Evolutionary conservation across 1,140 invertebrate genomes (phyloP).

Genomic region (Melipona quadrifasciata): DNA sequence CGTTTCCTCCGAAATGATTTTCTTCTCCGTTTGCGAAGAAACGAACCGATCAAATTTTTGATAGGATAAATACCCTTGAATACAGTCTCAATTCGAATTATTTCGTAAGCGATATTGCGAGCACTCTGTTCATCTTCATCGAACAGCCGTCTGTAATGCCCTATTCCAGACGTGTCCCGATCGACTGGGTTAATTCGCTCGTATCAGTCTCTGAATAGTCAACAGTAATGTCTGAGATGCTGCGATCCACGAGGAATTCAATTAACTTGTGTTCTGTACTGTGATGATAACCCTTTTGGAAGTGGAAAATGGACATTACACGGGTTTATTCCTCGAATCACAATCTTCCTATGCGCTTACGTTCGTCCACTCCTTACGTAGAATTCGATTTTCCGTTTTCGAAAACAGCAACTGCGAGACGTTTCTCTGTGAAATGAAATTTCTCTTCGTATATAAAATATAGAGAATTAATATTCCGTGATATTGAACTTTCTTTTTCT

Average conservation of each 20-base stretch:
- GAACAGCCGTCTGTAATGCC: constrained; percentile 21
- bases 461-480: too few relatives aligned
- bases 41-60: background rate
- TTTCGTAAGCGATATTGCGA: background rate
- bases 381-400: too few relatives aligned
- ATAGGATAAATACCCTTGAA: background rate
- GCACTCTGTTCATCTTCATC: background rate
- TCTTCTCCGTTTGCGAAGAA: too few relatives aligned
- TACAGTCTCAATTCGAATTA: background rate
- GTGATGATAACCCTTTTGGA: background rate
- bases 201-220: constrained; percentile 48
- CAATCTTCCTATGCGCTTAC: background rate
- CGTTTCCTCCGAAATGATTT: too few relatives aligned
- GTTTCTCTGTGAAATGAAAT: too few relatives aligned
- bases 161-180: constrained; percentile 9
- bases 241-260: constrained; percentile 30
- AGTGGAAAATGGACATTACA: background rate
- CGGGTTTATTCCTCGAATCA: background rate
- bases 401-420: too few relatives aligned
- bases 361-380: background rate
- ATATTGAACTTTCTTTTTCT: too few relatives aligned
- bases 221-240: constrained; percentile 20
- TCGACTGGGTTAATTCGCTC: constrained; percentile 36
- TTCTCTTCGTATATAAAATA: too few relatives aligned
- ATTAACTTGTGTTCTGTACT: constrained; percentile 29